Percentiles rank a stretch among this genome's conserved stretches.
phyloP scores from a whole-genome alignment of 2,113 vertebrate genomes.

The Xiphias gladius region DNA sequence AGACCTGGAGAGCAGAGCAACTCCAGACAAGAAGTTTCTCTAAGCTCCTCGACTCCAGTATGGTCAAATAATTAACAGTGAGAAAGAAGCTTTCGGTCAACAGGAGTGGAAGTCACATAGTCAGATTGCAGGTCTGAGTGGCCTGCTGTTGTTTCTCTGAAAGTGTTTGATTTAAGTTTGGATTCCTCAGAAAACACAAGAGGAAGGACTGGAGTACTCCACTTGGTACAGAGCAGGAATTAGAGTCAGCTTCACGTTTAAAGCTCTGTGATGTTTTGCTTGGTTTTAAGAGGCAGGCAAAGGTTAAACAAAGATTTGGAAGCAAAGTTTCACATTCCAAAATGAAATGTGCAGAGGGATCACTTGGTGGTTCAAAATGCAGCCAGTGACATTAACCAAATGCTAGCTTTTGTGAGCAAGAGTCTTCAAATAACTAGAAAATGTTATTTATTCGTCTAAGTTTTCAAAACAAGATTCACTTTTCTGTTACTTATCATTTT shows the following conservation, averaged over 20 bases:
- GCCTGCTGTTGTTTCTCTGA: constrained; percentile 64
- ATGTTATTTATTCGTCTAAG: background rate
- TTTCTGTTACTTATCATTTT: background rate
- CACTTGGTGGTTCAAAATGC: background rate
- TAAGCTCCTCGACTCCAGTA: constrained; percentile 76
- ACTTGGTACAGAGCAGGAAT: constrained; percentile 45
- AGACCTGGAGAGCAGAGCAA: constrained; percentile 74
- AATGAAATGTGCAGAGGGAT: background rate
- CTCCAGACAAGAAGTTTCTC: constrained; percentile 67
- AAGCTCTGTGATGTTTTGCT: constrained; percentile 37
- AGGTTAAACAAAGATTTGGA: background rate
- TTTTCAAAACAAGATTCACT: background rate
- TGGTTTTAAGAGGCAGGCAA: constrained; percentile 18
- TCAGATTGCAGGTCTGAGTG: constrained; percentile 71
- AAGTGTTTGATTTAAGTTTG: constrained; percentile 68
- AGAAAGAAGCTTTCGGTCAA: constrained; percentile 67
- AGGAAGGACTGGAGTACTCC: constrained; percentile 29
- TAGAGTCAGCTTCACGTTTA: constrained; percentile 24
- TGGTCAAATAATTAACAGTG: constrained; percentile 85
- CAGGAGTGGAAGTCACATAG: constrained; percentile 74
- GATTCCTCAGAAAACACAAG: constrained; percentile 56
- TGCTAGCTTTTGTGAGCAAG: background rate
- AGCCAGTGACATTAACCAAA: background rate
- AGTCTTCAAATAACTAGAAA: background rate
- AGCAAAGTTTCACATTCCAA: background rate